These are phyloP conservation scores for Lepidochrysops patricia DNA, from an alignment of 2,888 invertebrate species.

Conservation along the genomic window DNA sequence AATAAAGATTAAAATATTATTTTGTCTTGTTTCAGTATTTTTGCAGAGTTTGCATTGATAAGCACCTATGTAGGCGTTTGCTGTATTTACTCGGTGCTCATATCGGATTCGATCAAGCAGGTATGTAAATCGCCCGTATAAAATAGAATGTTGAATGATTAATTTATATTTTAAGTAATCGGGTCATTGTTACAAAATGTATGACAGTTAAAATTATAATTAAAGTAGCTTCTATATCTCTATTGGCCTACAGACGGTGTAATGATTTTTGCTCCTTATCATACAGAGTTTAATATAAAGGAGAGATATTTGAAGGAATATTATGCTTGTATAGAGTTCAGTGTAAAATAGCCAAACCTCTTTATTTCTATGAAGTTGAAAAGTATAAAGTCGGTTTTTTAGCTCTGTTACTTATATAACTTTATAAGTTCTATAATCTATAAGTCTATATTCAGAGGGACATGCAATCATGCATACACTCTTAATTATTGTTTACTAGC, in stretches of 20 bases:
- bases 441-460: no score
- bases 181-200: background rate
- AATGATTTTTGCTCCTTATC: no score
- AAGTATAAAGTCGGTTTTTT: no score
- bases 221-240: background rate
- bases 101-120: slow-evolving; percentile 79
- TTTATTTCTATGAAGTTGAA: no score
- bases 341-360: no score
- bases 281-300: no score
- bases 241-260: background rate
- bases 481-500: no score
- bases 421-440: no score
- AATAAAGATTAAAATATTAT: background rate
- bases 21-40: slow-evolving; percentile 41
- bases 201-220: background rate
- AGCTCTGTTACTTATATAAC: no score
- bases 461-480: no score
- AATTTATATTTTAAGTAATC: background rate
- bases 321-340: no score
- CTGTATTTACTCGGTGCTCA: slow-evolving; percentile 85
- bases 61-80: slow-evolving; percentile 81
- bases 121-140: slow-evolving; percentile 42
- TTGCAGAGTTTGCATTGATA: slow-evolving; percentile 78
- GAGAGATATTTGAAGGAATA: no score
- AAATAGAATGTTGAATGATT: slow-evolving; percentile 4